Percentiles rank a stretch among this genome's conserved stretches.
Evolutionary conservation across 2,888 invertebrate species (phyloP).

Genomic region (Chaetoderma sp.): DNA sequence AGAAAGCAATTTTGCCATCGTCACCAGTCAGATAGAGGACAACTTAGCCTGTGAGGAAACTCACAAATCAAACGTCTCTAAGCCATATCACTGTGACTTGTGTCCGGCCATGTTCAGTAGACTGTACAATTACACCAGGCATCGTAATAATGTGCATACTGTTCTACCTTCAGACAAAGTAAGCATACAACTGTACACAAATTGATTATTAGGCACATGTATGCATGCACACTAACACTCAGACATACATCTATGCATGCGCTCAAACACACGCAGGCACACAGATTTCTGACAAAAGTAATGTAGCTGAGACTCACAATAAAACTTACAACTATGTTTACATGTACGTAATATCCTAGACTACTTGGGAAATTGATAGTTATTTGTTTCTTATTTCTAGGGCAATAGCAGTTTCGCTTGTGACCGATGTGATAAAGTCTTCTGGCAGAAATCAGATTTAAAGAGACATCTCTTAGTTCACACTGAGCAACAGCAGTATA

Average conservation of each 20-base stretch:
- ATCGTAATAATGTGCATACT: constrained; percentile 57
- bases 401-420: constrained; percentile 52
- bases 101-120: constrained; percentile 56
- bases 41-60: too few relatives aligned
- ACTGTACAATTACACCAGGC: constrained; percentile 55
- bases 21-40: too few relatives aligned
- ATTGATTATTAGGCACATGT: neutral
- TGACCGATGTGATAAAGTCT: constrained; percentile 51
- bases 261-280: too few relatives aligned
- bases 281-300: too few relatives aligned
- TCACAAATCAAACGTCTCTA: too few relatives aligned
- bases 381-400: constrained; percentile 27
- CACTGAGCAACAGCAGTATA: constrained; percentile 51
- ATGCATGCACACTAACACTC: too few relatives aligned
- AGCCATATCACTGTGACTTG: constrained; percentile 57
- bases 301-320: too few relatives aligned
- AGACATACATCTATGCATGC: too few relatives aligned
- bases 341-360: too few relatives aligned
- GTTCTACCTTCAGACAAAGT: constrained; percentile 34
- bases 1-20: too few relatives aligned
- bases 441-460: constrained; percentile 61
- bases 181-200: neutral
- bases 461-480: constrained; percentile 57
- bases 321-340: too few relatives aligned
- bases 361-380: too few relatives aligned